phyloP scores from a whole-genome alignment of 1,140 invertebrate species.

The Cecropterus lyciades region DNA sequence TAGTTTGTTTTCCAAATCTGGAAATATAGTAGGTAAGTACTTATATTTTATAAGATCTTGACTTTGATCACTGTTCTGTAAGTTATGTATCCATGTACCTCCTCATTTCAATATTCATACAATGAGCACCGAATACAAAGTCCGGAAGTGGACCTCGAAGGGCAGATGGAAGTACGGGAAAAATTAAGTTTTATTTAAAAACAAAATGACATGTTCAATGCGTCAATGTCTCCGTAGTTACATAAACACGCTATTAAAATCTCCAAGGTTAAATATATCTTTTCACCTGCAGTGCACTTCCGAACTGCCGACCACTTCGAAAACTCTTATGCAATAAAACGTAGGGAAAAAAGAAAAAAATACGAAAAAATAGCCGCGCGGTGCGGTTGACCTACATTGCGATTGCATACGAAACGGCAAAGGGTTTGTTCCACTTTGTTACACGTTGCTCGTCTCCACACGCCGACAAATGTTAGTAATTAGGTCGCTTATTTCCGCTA shows the following conservation, averaged over 20 bases:
- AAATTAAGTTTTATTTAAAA: no score
- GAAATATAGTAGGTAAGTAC: no score
- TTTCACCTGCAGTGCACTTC: not conserved
- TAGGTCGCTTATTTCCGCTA: conserved; percentile 6
- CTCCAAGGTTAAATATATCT: conserved; percentile 8
- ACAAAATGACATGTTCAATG: no score
- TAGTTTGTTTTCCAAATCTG: no score
- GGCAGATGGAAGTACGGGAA: no score
- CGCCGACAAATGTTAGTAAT: conserved; percentile 30
- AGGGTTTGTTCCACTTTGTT: conserved; percentile 35
- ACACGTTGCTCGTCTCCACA: conserved; percentile 22
- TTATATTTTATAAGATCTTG: no score
- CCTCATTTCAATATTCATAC: no score
- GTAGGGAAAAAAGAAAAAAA: conserved; percentile 16
- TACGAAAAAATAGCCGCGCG: conserved; percentile 26
- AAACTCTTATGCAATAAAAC: conserved; percentile 29
- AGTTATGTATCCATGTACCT: no score
- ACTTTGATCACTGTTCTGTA: no score
- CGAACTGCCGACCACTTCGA: conserved; percentile 15
- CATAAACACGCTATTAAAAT: not conserved
- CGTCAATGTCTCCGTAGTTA: no score
- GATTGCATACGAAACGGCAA: conserved; percentile 31
- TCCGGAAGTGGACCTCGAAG: no score
- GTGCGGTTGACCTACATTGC: conserved; percentile 31
- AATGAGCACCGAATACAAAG: no score